A percentile compares a stretch with the other conserved stretches of the same genome.
These are phyloP conservation scores for Onychostruthus taczanowskii DNA, from an alignment of 2,113 vertebrate genomes.

Conservation along the genomic window DNA sequence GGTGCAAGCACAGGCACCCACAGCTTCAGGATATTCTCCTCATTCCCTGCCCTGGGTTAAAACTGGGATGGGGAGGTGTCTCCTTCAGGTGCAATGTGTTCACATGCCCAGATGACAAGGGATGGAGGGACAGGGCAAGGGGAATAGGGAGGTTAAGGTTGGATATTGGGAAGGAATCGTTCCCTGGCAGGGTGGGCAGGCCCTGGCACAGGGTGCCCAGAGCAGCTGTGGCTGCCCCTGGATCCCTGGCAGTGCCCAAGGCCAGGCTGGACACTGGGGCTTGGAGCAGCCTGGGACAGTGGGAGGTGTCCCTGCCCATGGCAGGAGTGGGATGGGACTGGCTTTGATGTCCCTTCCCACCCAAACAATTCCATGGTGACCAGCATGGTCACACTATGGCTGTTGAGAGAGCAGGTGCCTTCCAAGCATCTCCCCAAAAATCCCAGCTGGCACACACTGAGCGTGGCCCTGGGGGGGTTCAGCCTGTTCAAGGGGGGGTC, in stretches of 20 bases:
- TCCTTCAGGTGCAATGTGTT: rapidly evolving
- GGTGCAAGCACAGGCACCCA: background rate
- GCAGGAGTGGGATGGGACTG: rapidly evolving
- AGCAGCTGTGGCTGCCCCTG: background rate
- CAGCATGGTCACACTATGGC: background rate
- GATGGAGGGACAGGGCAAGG: background rate
- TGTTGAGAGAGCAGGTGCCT: background rate
- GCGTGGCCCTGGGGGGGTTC: background rate
- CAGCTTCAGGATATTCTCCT: background rate
- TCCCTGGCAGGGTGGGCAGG: rapidly evolving
- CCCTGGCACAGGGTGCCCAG: background rate
- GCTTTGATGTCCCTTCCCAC: background rate
- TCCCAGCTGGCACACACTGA: background rate
- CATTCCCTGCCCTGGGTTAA: rapidly evolving
- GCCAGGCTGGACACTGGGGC: rapidly evolving
- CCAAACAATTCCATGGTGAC: background rate
- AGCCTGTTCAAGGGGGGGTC: rapidly evolving
- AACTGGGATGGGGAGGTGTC: rapidly evolving
- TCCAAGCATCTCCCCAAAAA: background rate
- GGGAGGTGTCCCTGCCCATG: background rate
- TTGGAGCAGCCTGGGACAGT: background rate
- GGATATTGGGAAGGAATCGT: background rate
- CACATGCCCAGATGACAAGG: rapidly evolving
- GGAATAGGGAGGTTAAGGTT: background rate
- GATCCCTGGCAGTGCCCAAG: background rate